phyloP scores from a whole-genome alignment of 1,140 invertebrate genomes.

The Sinella curviseta region DNA sequence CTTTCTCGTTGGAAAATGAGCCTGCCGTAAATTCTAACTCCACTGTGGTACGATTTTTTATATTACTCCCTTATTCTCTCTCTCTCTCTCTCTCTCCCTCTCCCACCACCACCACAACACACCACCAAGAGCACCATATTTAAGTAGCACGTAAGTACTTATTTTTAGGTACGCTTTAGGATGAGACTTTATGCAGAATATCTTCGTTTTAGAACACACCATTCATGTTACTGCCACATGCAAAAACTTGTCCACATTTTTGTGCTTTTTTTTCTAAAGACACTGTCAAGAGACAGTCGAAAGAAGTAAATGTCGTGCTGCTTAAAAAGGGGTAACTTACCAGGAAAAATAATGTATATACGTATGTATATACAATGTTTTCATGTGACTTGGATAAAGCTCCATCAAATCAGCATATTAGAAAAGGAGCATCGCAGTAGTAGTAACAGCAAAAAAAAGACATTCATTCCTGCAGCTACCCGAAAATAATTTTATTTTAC shows the following conservation, averaged over 20 bases:
- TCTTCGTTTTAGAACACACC: too few species aligned
- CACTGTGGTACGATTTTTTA: not conserved
- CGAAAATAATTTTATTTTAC: not conserved
- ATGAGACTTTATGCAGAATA: too few species aligned
- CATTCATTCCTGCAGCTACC: too few species aligned
- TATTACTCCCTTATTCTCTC: not conserved
- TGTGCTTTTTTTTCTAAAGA: not conserved
- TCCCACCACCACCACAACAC: too few species aligned
- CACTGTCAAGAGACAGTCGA: not conserved
- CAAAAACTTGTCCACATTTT: slow-evolving; percentile 6
- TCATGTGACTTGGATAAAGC: too few species aligned
- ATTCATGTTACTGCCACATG: not conserved
- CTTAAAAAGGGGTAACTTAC: not conserved
- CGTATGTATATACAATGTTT: too few species aligned
- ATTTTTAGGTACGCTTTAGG: too few species aligned
- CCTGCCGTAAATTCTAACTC: not conserved
- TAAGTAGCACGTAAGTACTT: too few species aligned
- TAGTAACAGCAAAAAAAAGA: too few species aligned
- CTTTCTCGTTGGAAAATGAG: not conserved
- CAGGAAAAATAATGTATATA: too few species aligned
- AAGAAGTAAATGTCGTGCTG: not conserved
- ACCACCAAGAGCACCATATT: too few species aligned
- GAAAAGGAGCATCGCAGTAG: not conserved
- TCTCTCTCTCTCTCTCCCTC: not conserved
- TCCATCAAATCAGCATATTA: too few species aligned